phyloP scores from a whole-genome alignment of 1,140 invertebrate genomes.

The Antheraea pernyi region DNA sequence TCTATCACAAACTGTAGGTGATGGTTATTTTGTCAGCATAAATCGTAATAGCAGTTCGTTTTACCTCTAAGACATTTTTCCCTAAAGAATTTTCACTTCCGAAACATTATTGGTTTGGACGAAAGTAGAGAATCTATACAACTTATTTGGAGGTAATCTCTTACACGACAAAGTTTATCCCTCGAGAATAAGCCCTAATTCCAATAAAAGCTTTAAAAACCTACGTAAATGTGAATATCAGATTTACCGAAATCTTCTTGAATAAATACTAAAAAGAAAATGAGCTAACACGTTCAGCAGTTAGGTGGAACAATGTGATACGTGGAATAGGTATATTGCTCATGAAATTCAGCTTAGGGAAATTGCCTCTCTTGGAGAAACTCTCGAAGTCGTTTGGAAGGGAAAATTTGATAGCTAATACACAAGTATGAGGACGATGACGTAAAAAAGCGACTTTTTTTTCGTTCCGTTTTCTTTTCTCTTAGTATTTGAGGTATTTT shows the following conservation, averaged over 20 bases:
- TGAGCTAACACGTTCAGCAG: conserved; percentile 49
- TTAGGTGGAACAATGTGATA: conserved; percentile 60
- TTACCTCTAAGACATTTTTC: too few relatives aligned
- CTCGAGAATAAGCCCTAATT: neutral
- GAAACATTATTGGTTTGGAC: neutral
- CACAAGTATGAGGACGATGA: conserved; percentile 39
- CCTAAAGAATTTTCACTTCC: too few relatives aligned
- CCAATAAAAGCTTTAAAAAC: neutral
- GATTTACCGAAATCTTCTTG: neutral
- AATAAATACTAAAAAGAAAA: conserved; percentile 29
- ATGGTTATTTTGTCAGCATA: too few relatives aligned
- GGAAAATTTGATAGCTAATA: conserved; percentile 72
- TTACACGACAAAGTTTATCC: neutral
- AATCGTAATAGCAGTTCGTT: too few relatives aligned
- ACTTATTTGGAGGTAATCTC: neutral
- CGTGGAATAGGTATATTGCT: conserved; percentile 58
- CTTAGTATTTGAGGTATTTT: too few relatives aligned
- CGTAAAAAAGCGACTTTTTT: conserved; percentile 14
- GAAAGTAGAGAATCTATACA: neutral
- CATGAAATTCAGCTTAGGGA: conserved; percentile 71
- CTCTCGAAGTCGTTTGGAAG: conserved; percentile 49
- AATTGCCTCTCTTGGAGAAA: conserved; percentile 64
- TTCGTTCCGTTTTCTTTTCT: neutral
- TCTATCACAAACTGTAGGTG: too few relatives aligned
- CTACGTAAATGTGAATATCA: neutral